Evolutionary conservation across 2,888 invertebrate genomes (phyloP).

Genomic region (Byasa hedistus): DNA sequence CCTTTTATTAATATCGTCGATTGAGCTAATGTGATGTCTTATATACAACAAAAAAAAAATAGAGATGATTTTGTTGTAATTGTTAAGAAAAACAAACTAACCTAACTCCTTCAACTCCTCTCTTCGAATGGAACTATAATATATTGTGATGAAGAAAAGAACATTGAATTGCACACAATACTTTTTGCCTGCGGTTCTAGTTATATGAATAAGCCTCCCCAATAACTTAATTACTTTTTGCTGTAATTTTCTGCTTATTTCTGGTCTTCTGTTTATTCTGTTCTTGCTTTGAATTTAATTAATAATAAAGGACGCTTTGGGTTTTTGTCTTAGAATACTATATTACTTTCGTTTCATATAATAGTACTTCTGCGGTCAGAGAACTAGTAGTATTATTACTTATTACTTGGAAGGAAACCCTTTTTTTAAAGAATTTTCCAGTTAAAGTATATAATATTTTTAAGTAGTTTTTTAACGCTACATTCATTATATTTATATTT

Average conservation of each 20-base stretch:
- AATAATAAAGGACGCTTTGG: slow-evolving; percentile 15
- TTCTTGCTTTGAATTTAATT: slow-evolving; percentile 27
- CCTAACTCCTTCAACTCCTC: too few relatives aligned
- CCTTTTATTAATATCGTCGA: neutral
- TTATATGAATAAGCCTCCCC: slow-evolving; percentile 20
- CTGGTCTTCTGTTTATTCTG: too few relatives aligned
- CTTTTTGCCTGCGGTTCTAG: slow-evolving; percentile 21
- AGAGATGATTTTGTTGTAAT: neutral
- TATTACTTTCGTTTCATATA: slow-evolving; percentile 6
- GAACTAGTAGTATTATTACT: neutral
- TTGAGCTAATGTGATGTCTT: neutral
- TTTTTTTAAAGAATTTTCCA: too few relatives aligned
- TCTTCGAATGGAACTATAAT: neutral
- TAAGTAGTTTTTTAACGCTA: too few relatives aligned
- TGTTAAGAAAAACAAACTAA: too few relatives aligned
- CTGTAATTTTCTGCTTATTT: too few relatives aligned
- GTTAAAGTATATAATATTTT: too few relatives aligned
- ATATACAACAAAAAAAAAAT: too few relatives aligned
- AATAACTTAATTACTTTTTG: slow-evolving; percentile 26
- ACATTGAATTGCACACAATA: slow-evolving; percentile 19
- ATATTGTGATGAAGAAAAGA: slow-evolving; percentile 3
- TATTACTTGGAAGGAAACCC: neutral
- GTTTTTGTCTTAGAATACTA: slow-evolving; percentile 6
- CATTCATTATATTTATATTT: too few relatives aligned
- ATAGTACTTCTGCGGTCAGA: slow-evolving; percentile 1